phyloP scores from a whole-genome alignment of 2,888 invertebrate species.

The Callyntrura guangdongensis region DNA sequence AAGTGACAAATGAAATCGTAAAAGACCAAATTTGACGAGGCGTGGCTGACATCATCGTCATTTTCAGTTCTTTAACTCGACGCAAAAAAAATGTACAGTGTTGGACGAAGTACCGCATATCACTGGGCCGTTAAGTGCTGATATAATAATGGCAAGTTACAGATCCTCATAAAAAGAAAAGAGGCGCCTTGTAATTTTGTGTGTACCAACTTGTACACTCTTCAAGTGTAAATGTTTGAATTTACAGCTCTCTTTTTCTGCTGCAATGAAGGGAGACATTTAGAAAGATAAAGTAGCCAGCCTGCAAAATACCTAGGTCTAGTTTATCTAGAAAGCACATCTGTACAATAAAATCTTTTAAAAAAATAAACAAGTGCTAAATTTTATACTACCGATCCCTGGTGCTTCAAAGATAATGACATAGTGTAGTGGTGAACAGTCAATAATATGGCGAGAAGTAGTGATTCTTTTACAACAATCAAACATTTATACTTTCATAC shows the following conservation, averaged over 20 bases:
- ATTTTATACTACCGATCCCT: background rate
- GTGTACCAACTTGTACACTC: background rate
- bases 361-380: background rate
- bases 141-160: constrained; percentile 5
- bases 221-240: background rate
- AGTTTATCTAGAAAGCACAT: background rate
- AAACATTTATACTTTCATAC: background rate
- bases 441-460: background rate
- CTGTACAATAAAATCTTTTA: no score
- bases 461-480: background rate
- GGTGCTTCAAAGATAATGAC: constrained; percentile 8
- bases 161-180: background rate
- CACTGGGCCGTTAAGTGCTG: constrained; percentile 34
- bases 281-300: background rate
- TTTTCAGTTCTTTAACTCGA: constrained; percentile 15
- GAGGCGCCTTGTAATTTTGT: background rate
- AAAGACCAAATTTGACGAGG: constrained; percentile 36
- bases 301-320: background rate
- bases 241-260: background rate
- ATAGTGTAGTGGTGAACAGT: no score
- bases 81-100: background rate
- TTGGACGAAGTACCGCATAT: background rate
- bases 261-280: background rate
- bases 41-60: constrained; percentile 44
- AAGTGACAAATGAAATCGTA: constrained; percentile 53